A percentile compares a stretch with the other conserved stretches of the same genome.
Conservation (phyloP, 2,113 vertebrate genomes). For the Ceyx margarethae region DNA sequence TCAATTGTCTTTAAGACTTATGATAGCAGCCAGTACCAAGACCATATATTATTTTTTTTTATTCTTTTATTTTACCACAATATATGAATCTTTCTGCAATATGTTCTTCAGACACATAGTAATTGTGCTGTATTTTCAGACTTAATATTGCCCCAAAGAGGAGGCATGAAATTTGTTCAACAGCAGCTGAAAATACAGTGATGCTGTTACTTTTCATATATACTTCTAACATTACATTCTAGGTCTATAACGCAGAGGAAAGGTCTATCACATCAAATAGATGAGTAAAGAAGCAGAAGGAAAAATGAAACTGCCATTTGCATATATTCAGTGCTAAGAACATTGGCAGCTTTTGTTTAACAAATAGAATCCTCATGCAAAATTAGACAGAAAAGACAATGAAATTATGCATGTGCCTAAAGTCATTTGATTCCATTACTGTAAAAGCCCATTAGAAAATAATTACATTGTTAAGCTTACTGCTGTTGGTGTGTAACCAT, state of each 20-base stretch:
- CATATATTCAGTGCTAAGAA: background rate
- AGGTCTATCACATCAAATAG: background rate
- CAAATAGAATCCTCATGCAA: slow-evolving; percentile 12
- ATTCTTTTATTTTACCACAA: background rate
- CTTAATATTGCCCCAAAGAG: background rate
- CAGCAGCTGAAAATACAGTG: background rate
- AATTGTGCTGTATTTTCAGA: background rate
- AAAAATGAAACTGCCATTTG: slow-evolving; percentile 1
- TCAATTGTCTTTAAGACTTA: background rate
- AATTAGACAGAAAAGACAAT: background rate
- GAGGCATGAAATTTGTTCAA: background rate
- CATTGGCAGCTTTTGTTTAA: background rate
- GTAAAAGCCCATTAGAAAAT: slow-evolving; percentile 27
- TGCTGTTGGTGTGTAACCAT: background rate
- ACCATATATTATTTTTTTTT: background rate
- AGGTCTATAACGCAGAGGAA: background rate
- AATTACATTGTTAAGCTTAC: background rate
- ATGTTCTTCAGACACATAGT: background rate
- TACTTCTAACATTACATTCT: background rate
- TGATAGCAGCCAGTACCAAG: background rate
- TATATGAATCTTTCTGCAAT: background rate
- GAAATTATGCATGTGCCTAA: slow-evolving; percentile 3
- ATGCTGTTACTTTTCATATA: background rate
- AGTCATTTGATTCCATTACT: background rate
- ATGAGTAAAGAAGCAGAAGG: background rate